Conservation (phyloP, 2,113 vertebrate genomes). For the Acrocephalus arundinaceus region DNA sequence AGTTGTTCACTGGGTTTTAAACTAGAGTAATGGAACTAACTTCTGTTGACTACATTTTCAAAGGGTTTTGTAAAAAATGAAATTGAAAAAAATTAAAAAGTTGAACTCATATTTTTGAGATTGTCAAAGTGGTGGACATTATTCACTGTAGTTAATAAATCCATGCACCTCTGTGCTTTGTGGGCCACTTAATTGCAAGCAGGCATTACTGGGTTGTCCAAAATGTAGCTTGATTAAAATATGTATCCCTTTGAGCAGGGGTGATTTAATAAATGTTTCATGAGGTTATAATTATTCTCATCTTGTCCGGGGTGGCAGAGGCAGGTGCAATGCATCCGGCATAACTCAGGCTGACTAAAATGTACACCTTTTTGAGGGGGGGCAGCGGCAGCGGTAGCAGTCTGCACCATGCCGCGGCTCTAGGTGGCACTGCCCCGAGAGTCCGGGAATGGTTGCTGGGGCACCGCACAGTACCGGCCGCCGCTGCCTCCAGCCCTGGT, state of each 20-base stretch:
- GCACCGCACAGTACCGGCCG: background rate
- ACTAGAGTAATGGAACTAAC: slow-evolving; percentile 4
- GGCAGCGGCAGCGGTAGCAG: background rate
- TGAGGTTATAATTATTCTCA: background rate
- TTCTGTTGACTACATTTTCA: background rate
- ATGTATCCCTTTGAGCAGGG: background rate
- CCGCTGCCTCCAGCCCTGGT: background rate
- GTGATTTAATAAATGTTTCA: slow-evolving; percentile 4
- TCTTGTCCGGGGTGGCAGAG: background rate
- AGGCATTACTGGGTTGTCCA: background rate
- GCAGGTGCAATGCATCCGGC: background rate
- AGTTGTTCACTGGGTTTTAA: background rate
- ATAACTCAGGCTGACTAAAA: background rate
- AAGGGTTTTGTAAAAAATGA: background rate
- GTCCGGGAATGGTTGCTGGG: background rate
- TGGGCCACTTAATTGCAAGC: background rate
- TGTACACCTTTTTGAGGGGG: background rate
- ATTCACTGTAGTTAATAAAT: background rate
- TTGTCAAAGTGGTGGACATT: background rate
- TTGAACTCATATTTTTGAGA: background rate
- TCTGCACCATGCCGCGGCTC: background rate
- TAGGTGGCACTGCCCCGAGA: background rate
- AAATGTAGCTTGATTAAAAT: slow-evolving; percentile 18
- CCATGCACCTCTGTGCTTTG: background rate
- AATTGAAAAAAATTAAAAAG: background rate